Base-by-base conservation (phyloP, 2,113 vertebrate species). In the Tor tambroides region DNA sequence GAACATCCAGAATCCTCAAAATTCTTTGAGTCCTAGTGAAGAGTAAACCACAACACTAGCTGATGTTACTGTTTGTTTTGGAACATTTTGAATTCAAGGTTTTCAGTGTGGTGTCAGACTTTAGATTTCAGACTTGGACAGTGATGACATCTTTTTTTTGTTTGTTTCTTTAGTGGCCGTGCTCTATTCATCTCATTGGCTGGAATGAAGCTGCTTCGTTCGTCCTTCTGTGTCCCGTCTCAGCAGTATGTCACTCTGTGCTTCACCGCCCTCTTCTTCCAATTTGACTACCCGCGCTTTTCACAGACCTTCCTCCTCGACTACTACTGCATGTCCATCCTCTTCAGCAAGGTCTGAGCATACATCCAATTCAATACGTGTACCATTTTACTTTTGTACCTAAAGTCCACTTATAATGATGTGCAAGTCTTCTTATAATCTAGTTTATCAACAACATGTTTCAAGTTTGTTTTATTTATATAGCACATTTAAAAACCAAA, bases 281-380 rank as follows among this genome's bases (percentile, higher is more conserved):
- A 96, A 89, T 98, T 96, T 0, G 97, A 98, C 95, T 97, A 97
- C 90, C 96, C 95, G 0, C 95, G 94, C 90, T 96, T 96, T 89
- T 97, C 97, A 0, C 96, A 98, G 94, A 96, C 97, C 91, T 97
- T 97, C 90, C 93, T 98, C 38, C 94, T 97, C 0, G 96, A 98
- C 94, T 98, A 97, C 93, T 98, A 97, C 92, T 95, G 97, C 93
- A 96, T 97, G 96, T 97, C 97, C 41, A 95, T 98, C 89, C 94
- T 98, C 91, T 97, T 96, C 93, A 97, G 96, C 95, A 98, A 97
- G 97, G 97, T 97, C 51, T 67, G 92, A n/a, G n/a, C n/a, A n/a
- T n/a, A n/a, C n/a, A n/a, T n/a, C n/a, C n/a, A n/a, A n/a, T n/a
- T n/a, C n/a, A n/a, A n/a, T n/a, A n/a, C n/a, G n/a, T n/a, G n/a